These are phyloP conservation scores for Kuschelorhynchus macadamiae DNA, from an alignment of 2,888 invertebrate species.

Conservation along the genomic window DNA sequence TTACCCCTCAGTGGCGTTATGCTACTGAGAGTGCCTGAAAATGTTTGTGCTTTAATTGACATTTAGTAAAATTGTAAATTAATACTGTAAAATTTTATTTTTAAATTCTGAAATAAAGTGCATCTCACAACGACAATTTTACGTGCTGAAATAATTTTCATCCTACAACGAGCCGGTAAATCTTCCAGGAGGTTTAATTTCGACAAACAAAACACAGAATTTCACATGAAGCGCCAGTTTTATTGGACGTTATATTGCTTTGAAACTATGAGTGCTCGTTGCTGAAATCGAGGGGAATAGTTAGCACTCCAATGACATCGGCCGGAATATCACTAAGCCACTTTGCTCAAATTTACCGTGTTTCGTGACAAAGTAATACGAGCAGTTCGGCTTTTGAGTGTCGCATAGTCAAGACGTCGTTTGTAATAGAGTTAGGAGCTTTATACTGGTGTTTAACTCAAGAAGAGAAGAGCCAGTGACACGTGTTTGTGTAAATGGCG, in stretches of 20 bases:
- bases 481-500: no score
- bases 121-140: no score
- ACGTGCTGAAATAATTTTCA: no score
- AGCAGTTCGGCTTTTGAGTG: conserved; percentile 44
- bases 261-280: conserved; percentile 8
- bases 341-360: conserved; percentile 35
- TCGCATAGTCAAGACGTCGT: conserved; percentile 39
- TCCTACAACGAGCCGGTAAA: neutral
- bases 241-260: conserved; percentile 31
- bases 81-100: no score
- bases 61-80: no score
- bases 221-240: conserved; percentile 10
- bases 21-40: no score
- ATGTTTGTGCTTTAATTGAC: no score
- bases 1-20: no score
- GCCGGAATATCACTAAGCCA: conserved; percentile 45
- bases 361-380: conserved; percentile 42
- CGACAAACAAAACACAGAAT: conserved; percentile 4
- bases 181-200: conserved; percentile 1
- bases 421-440: conserved; percentile 23
- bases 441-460: conserved; percentile 14
- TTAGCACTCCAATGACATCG: conserved; percentile 31
- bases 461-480: neutral
- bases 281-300: conserved; percentile 33
- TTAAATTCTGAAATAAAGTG: no score